Evolutionary conservation across 2,888 invertebrate species (phyloP), one percentile per base, ranked within the genome.

Genomic region (Drosophila borborema): DNA sequence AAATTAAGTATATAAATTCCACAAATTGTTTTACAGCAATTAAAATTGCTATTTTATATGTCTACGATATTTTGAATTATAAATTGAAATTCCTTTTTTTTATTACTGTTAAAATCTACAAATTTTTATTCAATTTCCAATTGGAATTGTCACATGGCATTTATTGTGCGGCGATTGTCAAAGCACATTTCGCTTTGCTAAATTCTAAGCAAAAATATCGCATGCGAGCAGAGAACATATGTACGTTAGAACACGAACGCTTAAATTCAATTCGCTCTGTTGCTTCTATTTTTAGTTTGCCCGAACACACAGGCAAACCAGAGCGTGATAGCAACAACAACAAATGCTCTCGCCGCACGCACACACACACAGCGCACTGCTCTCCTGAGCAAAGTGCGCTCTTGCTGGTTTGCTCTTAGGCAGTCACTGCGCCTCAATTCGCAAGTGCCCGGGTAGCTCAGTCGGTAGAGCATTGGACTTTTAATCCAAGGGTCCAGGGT

Each of bases 391-490:
- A 48, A 51, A 18, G 31, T 45, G n/a, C 61, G 77, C 77, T 72
- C 81, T 76, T 60, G 69, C n/a, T 61, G 56, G 28, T 64, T 67
- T 36, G 53, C 69, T 73, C 51, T 58, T 81, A 70, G 31, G 12
- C 79, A 62, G 45, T 45, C 48, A 53, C 31, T 77, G 70, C 69
- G 70, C 40, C 3, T 48, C 10, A 18, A 0, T n/a, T 9, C 9
- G 55, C 79, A 74, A 74, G n/a, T 82, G 92, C 91, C 92, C 93
- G 92, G 92, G 92, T 93, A 92, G 93, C 93, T 92, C 92, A 93
- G 92, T 93, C 92, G 93, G 92, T 93, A 93, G 92, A 92, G 93
- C 93, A 92, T 92, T 92, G 93, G 93, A 93, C 93, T 93, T 93
- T 92, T 92, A 92, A 93, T 93, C 92, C 93, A 92, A 93, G 93